A percentile compares a stretch with the other conserved stretches of the same genome.
These are phyloP conservation scores for Phalacrocorax aristotelis DNA, from an alignment of 2,113 vertebrate genomes.

Conservation along the genomic window DNA sequence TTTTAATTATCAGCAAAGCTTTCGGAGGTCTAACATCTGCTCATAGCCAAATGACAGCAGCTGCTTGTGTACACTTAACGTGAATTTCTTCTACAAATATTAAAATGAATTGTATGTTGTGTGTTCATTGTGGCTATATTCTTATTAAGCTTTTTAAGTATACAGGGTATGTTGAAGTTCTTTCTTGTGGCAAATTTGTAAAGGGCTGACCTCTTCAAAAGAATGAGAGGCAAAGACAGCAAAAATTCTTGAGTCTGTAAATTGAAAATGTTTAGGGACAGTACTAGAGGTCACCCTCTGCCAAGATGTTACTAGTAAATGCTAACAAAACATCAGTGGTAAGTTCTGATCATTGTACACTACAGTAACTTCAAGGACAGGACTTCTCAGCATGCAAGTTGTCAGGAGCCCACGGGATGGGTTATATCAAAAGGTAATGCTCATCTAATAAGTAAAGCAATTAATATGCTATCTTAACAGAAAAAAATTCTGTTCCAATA, in stretches of 20 bases:
- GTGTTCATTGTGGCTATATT: neutral
- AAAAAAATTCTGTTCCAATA: neutral
- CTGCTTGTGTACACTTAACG: constrained; percentile 70
- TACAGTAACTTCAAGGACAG: constrained; percentile 50
- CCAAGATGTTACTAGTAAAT: constrained; percentile 28
- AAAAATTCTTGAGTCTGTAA: constrained; percentile 59
- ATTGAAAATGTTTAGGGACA: constrained; percentile 66
- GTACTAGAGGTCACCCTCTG: constrained; percentile 60
- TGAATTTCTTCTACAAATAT: constrained; percentile 67
- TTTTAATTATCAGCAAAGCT: constrained; percentile 82
- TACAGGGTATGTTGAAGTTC: constrained; percentile 22
- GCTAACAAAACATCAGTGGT: constrained; percentile 45
- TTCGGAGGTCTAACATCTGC: constrained; percentile 82
- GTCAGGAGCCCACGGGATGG: neutral
- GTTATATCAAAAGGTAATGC: neutral
- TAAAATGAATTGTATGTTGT: constrained; percentile 47
- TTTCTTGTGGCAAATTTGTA: constrained; percentile 28
- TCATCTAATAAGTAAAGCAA: neutral
- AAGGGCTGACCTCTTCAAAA: constrained; percentile 62
- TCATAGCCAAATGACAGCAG: constrained; percentile 77
- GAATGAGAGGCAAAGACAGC: constrained; percentile 60
- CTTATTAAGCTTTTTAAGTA: constrained; percentile 27
- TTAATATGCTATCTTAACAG: neutral
- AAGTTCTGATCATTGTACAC: constrained; percentile 15
- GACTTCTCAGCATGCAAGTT: neutral